A percentile compares a stretch with the other conserved stretches of the same genome.
Evolutionary conservation across 2,113 vertebrate genomes (phyloP).

Genomic region (Tetrao urogallus): DNA sequence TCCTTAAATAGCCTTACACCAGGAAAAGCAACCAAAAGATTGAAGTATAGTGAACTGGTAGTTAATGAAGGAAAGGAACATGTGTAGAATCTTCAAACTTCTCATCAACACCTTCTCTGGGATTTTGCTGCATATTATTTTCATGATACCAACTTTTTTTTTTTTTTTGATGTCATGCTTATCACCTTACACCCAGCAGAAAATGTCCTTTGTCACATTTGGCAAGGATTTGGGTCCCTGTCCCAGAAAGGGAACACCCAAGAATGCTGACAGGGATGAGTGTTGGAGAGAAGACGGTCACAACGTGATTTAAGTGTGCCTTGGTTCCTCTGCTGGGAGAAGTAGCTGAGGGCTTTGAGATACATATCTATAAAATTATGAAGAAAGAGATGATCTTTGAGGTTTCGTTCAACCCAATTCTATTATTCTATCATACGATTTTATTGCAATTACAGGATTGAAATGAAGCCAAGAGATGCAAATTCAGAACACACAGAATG

Average conservation of each 20-base stretch:
- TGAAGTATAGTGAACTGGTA: neutral
- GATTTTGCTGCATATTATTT: neutral
- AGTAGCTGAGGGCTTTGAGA: neutral
- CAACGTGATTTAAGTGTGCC: rapidly evolving
- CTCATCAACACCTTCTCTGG: neutral
- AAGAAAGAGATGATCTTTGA: neutral
- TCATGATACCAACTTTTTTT: neutral
- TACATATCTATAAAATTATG: neutral
- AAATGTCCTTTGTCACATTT: neutral
- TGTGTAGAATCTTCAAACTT: neutral
- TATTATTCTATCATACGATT: neutral
- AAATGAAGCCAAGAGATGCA: neutral
- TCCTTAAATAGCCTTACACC: conserved; percentile 9
- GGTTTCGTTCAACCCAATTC: too few relatives aligned
- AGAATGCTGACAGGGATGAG: neutral
- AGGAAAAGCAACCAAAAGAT: neutral
- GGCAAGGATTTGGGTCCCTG: neutral
- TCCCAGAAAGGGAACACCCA: neutral
- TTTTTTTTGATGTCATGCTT: neutral
- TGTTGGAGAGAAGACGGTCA: neutral
- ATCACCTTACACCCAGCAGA: neutral
- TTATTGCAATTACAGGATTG: neutral
- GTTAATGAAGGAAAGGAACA: neutral
- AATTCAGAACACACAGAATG: neutral
- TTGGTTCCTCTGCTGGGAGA: neutral